phyloP scores from a whole-genome alignment of 2,888 invertebrate genomes.

The Acanthococcus lagerstroemiae region DNA sequence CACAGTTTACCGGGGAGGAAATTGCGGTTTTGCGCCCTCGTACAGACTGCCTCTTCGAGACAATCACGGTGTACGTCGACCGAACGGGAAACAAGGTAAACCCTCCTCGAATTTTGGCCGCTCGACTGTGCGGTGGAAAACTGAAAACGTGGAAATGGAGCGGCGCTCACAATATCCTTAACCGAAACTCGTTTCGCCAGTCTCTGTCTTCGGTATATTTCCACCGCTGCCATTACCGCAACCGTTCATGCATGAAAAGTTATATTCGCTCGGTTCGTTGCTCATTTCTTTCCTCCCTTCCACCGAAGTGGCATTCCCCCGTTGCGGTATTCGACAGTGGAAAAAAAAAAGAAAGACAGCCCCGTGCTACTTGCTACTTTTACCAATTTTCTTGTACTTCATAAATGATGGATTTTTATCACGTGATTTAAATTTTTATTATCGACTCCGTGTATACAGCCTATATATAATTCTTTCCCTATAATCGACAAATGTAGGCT shows the following conservation, averaged over 20 bases:
- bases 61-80: too few relatives aligned
- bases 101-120: too few relatives aligned
- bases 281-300: neutral
- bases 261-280: neutral
- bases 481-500: too few relatives aligned
- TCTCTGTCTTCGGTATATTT: neutral
- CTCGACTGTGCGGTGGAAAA: too few relatives aligned
- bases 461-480: neutral
- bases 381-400: constrained; percentile 23
- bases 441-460: too few relatives aligned
- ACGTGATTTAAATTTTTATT: constrained; percentile 24
- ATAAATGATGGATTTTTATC: constrained; percentile 23
- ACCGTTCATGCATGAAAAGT: neutral
- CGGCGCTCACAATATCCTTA: neutral
- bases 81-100: too few relatives aligned
- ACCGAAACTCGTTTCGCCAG: neutral
- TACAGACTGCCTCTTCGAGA: too few relatives aligned
- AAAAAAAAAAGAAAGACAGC: neutral
- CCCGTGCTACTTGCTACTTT: neutral
- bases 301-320: too few relatives aligned
- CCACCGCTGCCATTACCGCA: neutral
- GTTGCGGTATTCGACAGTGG: neutral
- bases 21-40: too few relatives aligned
- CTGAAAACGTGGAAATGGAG: too few relatives aligned
- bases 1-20: too few relatives aligned